Conservation (phyloP, 2,797 vertebrate genomes). For the Pelobates cultripes region DNA sequence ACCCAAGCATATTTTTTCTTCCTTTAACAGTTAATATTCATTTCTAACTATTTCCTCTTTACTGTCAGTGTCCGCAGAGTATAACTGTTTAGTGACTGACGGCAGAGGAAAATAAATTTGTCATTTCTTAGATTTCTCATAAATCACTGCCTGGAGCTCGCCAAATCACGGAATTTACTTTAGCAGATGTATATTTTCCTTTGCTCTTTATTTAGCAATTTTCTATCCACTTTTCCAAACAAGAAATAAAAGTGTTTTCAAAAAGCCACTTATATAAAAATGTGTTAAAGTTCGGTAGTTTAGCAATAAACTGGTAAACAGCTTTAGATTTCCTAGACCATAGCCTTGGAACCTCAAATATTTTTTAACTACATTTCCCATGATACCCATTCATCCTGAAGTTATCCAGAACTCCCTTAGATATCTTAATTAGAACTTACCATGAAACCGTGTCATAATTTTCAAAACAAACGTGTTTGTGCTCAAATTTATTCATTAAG, state of each 20-base stretch:
- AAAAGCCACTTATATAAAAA: not conserved
- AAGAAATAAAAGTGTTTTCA: not conserved
- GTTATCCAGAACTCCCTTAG: too few relatives aligned
- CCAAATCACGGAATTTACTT: not conserved
- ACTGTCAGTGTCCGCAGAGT: not conserved
- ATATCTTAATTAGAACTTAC: too few relatives aligned
- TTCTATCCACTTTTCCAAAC: not conserved
- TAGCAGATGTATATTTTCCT: not conserved
- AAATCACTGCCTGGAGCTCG: not conserved
- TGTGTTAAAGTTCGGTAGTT: too few relatives aligned
- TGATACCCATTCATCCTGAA: too few relatives aligned
- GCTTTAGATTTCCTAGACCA: too few relatives aligned
- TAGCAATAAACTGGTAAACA: too few relatives aligned
- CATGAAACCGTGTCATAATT: too few relatives aligned
- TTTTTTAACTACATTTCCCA: too few relatives aligned
- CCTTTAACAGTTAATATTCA: not conserved
- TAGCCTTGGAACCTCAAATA: too few relatives aligned
- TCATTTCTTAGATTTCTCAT: not conserved
- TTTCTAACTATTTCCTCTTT: not conserved
- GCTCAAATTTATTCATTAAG: too few relatives aligned
- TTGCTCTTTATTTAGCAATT: not conserved
- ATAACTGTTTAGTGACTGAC: not conserved
- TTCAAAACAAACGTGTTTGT: too few relatives aligned
- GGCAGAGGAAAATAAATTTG: not conserved
- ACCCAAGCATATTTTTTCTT: not conserved